Percentiles rank a stretch among this genome's conserved stretches.
These are phyloP conservation scores for Atrichornis clamosus DNA, from an alignment of 2,113 vertebrate species.

Conservation along the genomic window DNA sequence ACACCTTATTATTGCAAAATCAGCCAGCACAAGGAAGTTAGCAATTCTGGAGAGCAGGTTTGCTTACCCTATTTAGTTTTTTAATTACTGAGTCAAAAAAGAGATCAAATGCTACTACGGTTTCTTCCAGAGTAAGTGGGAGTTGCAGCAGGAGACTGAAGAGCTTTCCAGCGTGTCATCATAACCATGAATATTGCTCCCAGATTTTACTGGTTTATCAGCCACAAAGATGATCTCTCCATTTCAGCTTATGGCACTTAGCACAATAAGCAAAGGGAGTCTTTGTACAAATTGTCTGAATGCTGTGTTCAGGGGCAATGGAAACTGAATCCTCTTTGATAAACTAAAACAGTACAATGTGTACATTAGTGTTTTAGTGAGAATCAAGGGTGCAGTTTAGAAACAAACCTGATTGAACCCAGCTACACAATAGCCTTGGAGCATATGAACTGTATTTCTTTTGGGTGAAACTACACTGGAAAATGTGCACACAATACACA, in stretches of 20 bases:
- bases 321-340: background rate
- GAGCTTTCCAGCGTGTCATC: background rate
- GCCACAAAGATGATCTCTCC: background rate
- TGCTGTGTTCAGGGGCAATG: background rate
- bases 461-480: slow-evolving; percentile 3
- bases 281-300: background rate
- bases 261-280: background rate
- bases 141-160: background rate
- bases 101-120: background rate
- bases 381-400: background rate
- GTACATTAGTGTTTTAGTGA: background rate
- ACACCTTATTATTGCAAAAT: background rate
- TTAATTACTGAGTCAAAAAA: background rate
- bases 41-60: background rate
- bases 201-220: background rate
- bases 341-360: background rate
- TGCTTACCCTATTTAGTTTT: background rate
- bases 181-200: background rate
- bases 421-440: background rate
- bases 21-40: background rate
- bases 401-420: background rate
- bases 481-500: background rate
- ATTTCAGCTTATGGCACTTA: background rate
- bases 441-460: background rate
- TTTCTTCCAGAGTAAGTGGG: background rate